Evolutionary conservation across 2,888 invertebrate species (phyloP), one percentile per base, ranked within the genome.

Genomic region (Tetropium fuscum): DNA sequence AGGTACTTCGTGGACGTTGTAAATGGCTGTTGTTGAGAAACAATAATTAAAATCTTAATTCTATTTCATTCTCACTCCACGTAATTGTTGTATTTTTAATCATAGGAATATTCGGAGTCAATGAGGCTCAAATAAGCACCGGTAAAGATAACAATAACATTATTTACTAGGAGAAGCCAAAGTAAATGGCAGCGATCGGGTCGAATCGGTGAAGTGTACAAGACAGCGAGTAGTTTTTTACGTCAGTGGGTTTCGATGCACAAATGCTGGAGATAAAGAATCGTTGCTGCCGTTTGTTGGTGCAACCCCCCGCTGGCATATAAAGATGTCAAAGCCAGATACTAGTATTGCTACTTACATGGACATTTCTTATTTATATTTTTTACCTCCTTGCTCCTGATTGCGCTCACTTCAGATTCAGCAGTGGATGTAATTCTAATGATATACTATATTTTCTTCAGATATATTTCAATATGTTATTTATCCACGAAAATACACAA

Each of bases 241-340:
- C 36, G 53, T n/a, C 40, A 30, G 53, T 44, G 41, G 38, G 56
- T 43, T 59, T 48, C 60, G 61, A 53, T 60, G 64, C 64, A 63
- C 64, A 61, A 64, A 64, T 55, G 58, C 60, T 58, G 60, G 48
- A 65, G 66, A 68, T 68, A 68, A 68, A 66, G 65, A 63, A 61
- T 68, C 59, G 64, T 63, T 53, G 61, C 63, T 58, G 65, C 51
- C 60, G 64, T 63, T 63, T 58, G 66, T 66, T 65, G 64, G 64
- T 58, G 66, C 59, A 61, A 66, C 63, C 66, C 64, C 68, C 66
- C 63, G 66, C 61, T 64, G 69, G 55, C 66, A 48, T 60, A 67
- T 69, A 67, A 69, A 69, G 69, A 67, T 69, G 69, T 69, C 69
- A 69, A 63, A 69, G 53, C 58, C 66, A 65, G 58, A 34, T 27